Evolutionary conservation across 2,113 vertebrate species (phyloP).

Genomic region (Benitochromis conjunctus): DNA sequence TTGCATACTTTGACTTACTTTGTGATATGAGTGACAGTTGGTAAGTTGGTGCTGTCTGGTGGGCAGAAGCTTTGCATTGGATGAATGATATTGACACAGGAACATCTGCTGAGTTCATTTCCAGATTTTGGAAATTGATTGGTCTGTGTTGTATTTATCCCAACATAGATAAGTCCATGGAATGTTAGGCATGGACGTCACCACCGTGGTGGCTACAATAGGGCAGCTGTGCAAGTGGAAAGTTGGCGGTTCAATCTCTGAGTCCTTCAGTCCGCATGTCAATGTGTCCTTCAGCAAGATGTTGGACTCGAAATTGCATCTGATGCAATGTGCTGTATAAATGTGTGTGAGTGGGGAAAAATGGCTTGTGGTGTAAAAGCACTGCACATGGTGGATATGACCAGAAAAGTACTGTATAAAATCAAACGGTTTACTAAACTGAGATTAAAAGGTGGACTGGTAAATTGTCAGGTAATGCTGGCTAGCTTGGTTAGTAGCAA

Average conservation of each 20-base stretch:
- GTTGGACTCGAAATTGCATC: neutral
- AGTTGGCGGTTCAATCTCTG: neutral
- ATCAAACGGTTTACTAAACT: neutral
- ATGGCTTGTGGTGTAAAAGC: neutral
- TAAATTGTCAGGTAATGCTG: neutral
- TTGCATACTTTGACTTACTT: neutral
- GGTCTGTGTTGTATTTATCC: neutral
- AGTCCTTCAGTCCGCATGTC: neutral
- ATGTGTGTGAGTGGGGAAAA: neutral
- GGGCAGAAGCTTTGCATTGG: neutral
- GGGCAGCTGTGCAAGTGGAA: neutral
- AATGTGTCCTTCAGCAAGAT: neutral
- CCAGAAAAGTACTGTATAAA: neutral
- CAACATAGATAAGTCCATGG: neutral
- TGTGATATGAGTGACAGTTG: neutral
- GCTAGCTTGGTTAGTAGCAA: neutral
- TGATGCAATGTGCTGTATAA: neutral
- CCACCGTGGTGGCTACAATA: neutral
- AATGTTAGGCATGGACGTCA: neutral
- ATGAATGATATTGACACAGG: neutral
- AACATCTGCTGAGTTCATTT: neutral
- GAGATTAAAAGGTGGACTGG: neutral
- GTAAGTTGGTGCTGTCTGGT: neutral
- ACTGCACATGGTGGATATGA: neutral
- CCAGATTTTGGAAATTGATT: neutral